Evolutionary conservation across 2,888 invertebrate species (phyloP).

Genomic region (Cheilosia variabilis): DNA sequence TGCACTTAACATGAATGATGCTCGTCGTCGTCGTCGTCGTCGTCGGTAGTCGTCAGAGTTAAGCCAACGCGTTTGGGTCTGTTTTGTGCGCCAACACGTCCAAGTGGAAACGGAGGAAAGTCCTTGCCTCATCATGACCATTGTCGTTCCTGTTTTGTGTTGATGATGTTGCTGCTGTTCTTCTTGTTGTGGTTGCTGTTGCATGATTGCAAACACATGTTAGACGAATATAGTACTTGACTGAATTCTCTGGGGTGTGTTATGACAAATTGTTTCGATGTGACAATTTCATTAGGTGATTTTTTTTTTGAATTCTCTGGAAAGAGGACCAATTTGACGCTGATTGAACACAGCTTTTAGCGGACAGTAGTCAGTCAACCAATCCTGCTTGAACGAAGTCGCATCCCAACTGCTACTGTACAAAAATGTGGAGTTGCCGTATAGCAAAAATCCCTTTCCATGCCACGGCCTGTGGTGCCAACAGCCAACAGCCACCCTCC

Average conservation of each 20-base stretch:
- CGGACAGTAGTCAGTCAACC: too few relatives aligned
- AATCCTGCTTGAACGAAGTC: too few relatives aligned
- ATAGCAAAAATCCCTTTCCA: not conserved
- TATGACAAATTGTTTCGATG: conserved; percentile 66
- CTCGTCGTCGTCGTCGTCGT: conserved; percentile 21
- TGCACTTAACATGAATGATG: conserved; percentile 75
- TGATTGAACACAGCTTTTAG: too few relatives aligned
- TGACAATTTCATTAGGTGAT: conserved; percentile 51
- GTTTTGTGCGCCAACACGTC: conserved; percentile 24
- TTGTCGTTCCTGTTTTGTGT: conserved; percentile 22
- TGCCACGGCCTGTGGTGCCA: not conserved
- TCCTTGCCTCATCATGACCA: conserved; percentile 19
- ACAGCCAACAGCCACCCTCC: not conserved
- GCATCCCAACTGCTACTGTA: too few relatives aligned
- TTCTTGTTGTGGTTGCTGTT: conserved; percentile 36
- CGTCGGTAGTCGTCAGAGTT: conserved; percentile 11
- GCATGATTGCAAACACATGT: conserved; percentile 66
- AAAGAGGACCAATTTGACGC: not conserved
- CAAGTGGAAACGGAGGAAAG: conserved; percentile 15
- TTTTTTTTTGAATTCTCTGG: not conserved
- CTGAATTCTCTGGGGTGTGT: conserved; percentile 70
- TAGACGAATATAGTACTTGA: conserved; percentile 51
- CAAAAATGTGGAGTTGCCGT: too few relatives aligned
- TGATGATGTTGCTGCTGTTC: conserved; percentile 26
- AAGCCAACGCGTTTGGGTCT: conserved; percentile 20